Conservation (phyloP, 2,888 invertebrate species). For the Nephrotoma appendiculata region DNA sequence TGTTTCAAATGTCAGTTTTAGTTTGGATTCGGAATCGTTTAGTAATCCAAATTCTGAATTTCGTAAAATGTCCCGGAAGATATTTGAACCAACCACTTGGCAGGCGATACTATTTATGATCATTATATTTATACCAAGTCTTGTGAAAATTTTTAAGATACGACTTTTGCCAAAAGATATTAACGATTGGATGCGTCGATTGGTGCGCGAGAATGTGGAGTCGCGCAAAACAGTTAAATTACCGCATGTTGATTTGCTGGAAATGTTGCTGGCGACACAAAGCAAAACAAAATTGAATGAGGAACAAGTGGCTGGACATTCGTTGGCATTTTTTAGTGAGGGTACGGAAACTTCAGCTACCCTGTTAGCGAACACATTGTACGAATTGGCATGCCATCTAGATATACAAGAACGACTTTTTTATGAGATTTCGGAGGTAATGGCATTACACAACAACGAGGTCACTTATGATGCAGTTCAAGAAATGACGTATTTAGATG, state of each 20-base stretch:
- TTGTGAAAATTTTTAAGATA: conserved; percentile 1
- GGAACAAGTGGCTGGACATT: conserved; percentile 37
- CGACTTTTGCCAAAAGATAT: background rate
- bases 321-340: conserved; percentile 41
- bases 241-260: conserved; percentile 38
- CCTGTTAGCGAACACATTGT: conserved; percentile 38
- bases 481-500: conserved; percentile 41
- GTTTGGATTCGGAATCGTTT: conserved; percentile 11
- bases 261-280: conserved; percentile 34
- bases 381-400: conserved; percentile 37
- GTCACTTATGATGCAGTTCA: conserved; percentile 39
- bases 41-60: conserved; percentile 14
- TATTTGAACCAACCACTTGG: conserved; percentile 7
- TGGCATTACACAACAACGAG: conserved; percentile 31
- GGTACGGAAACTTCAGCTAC: conserved; percentile 46
- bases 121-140: conserved; percentile 1
- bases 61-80: conserved; percentile 8
- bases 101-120: conserved; percentile 2
- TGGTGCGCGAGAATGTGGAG: conserved; percentile 32
- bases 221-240: conserved; percentile 29
- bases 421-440: conserved; percentile 33
- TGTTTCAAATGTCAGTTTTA: conserved; percentile 11
- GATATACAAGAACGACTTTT: conserved; percentile 35
- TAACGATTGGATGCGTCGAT: conserved; percentile 13
- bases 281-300: background rate